Evolutionary conservation across 2,888 invertebrate species (phyloP).

Genomic region (Eupithecia abbreviata): DNA sequence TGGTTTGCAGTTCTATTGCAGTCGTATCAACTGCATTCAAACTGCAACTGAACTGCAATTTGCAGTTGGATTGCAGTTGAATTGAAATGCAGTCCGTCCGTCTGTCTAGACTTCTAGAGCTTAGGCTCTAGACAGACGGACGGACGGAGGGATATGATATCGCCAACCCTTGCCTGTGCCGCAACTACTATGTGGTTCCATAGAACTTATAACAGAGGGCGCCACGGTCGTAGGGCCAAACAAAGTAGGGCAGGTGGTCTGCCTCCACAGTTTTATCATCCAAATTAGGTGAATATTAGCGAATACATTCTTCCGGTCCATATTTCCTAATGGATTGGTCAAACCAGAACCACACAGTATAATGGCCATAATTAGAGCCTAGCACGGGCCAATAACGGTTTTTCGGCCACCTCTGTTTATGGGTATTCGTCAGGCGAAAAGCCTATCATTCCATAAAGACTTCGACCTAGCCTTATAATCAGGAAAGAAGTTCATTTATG

Average conservation of each 20-base stretch:
- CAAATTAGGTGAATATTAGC: slow-evolving; percentile 35
- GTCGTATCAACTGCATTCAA: too few species aligned
- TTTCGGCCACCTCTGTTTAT: slow-evolving; percentile 41
- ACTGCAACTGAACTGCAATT: too few species aligned
- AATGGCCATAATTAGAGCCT: slow-evolving; percentile 38
- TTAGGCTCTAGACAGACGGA: too few species aligned
- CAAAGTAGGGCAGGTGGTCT: not conserved
- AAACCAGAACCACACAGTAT: slow-evolving; percentile 28
- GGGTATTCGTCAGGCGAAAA: slow-evolving; percentile 53
- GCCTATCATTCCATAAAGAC: slow-evolving; percentile 33
- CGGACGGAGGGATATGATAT: too few species aligned
- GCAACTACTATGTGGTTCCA: too few species aligned
- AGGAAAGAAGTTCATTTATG: not conserved
- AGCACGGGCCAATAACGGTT: slow-evolving; percentile 34
- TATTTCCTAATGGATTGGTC: slow-evolving; percentile 52
- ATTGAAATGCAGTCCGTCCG: too few species aligned
- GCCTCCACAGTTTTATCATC: slow-evolving; percentile 19
- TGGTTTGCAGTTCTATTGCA: too few species aligned
- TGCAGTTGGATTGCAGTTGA: too few species aligned
- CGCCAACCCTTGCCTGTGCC: too few species aligned
- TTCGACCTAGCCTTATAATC: not conserved
- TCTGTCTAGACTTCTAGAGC: too few species aligned
- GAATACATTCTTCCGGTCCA: slow-evolving; percentile 48
- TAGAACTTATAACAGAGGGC: too few species aligned
- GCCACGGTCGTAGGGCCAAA: not conserved